These are phyloP conservation scores for Choristoneura rosaceana DNA, from an alignment of 2,888 invertebrate genomes.

Conservation along the genomic window DNA sequence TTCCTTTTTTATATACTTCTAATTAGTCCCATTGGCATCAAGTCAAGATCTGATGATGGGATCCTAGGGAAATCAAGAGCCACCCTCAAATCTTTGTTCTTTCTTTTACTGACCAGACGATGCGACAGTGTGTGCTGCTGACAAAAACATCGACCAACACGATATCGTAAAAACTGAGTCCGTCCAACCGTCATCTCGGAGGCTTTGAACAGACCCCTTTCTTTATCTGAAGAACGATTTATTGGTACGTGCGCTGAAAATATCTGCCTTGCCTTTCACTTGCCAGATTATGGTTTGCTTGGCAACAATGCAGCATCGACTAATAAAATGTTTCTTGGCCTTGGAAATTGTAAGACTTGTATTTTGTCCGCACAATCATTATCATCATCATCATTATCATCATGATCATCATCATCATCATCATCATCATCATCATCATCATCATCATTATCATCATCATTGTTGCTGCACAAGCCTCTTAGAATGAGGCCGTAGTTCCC, in stretches of 20 bases:
- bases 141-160: constrained; percentile 23
- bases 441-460: no score
- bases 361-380: background rate
- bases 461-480: no score
- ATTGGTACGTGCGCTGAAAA: constrained; percentile 42
- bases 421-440: no score
- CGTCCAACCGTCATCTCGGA: constrained; percentile 47
- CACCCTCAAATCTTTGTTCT: no score
- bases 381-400: no score
- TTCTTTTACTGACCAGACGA: background rate
- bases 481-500: no score
- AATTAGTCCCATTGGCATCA: no score
- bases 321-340: background rate
- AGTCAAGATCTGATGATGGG: no score
- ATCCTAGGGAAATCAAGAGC: no score
- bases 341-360: background rate
- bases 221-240: constrained; percentile 52
- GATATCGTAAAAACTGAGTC: constrained; percentile 47
- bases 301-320: constrained; percentile 8
- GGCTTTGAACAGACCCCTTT: constrained; percentile 47
- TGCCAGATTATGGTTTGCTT: constrained; percentile 26
- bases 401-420: no score
- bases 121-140: background rate
- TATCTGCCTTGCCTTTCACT: constrained; percentile 25
- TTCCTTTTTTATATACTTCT: no score